phyloP scores from a whole-genome alignment of 2,888 invertebrate species.

The Andricus curvator region DNA sequence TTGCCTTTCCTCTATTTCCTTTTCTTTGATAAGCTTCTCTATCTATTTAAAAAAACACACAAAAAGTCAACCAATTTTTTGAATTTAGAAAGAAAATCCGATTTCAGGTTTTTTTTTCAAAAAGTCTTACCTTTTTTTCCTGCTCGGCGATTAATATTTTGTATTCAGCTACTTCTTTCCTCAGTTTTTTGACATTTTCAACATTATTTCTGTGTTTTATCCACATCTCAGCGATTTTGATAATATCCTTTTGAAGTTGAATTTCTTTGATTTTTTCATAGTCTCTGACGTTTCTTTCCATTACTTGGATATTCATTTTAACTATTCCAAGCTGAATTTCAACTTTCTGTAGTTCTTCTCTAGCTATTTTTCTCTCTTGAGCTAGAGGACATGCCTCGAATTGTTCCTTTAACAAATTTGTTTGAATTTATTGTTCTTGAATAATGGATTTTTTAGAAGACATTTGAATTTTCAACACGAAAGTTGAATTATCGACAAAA shows the following conservation, averaged over 20 bases:
- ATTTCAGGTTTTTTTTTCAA: background rate
- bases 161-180: background rate
- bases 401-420: background rate
- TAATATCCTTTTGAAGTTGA: background rate
- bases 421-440: background rate
- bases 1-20: background rate
- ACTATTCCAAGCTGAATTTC: background rate
- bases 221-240: background rate
- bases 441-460: no score
- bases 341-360: background rate
- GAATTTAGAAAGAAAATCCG: background rate
- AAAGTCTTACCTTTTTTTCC: background rate
- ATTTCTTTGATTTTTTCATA: background rate
- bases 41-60: background rate
- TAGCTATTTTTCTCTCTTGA: background rate
- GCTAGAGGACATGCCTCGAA: conserved; percentile 13
- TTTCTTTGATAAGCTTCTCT: background rate
- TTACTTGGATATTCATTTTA: background rate
- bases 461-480: no score
- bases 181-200: background rate
- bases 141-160: background rate
- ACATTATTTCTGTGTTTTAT: background rate
- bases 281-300: background rate
- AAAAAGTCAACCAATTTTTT: background rate
- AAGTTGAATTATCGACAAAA: no score